phyloP scores from a whole-genome alignment of 2,797 vertebrate genomes.

The Gallinago solitaria region DNA sequence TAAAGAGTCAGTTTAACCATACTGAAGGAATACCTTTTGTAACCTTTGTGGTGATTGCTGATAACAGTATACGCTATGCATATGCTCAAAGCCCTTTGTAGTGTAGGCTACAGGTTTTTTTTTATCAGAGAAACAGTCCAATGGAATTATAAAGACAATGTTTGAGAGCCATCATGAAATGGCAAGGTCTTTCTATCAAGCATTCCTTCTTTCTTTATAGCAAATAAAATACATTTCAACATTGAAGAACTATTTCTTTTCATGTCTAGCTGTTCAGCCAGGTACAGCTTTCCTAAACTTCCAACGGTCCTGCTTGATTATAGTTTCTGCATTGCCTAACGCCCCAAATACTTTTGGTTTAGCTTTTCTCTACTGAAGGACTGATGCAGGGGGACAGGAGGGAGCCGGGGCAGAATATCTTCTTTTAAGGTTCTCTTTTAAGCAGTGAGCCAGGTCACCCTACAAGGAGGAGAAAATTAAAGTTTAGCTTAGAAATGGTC shows the following conservation, averaged over 20 bases:
- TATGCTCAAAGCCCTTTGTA: background rate
- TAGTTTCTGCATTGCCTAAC: background rate
- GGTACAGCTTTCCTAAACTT: background rate
- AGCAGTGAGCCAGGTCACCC: background rate
- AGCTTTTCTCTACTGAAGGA: background rate
- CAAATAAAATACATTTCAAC: background rate
- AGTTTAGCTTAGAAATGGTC: background rate
- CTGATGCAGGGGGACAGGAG: rapidly evolving
- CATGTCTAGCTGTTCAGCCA: background rate
- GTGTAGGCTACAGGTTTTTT: background rate
- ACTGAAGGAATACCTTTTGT: background rate
- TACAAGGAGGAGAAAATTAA: background rate
- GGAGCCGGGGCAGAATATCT: background rate
- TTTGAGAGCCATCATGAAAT: background rate
- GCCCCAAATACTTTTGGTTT: background rate
- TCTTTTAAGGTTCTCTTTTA: background rate
- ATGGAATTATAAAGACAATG: background rate
- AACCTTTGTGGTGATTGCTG: background rate
- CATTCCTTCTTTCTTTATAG: background rate
- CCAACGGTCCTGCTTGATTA: background rate
- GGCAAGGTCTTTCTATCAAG: background rate
- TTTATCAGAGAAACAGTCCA: background rate
- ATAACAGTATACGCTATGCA: background rate
- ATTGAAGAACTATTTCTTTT: background rate
- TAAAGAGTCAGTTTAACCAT: background rate